Base-by-base conservation (phyloP, 2,797 vertebrate species). In the Diceros bicornis region DNA sequence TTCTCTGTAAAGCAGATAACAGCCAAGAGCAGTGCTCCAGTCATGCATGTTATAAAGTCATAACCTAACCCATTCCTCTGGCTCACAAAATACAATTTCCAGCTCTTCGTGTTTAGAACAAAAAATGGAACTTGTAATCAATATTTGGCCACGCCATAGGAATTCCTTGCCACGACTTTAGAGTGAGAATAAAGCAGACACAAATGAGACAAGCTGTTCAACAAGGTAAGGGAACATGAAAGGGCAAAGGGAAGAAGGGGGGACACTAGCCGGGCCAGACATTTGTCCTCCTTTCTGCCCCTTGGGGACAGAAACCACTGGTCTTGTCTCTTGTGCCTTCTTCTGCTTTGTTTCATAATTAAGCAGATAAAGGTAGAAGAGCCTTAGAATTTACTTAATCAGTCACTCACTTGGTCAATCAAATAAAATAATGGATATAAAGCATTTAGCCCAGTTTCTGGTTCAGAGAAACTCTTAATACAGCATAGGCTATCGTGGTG, bases 101-200 rank as follows among this genome's bases (percentile, higher is more conserved):
- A 93, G 69, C 17, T 89, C 50, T 79, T 37, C 21, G 62, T 32
- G 25, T 69, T 85, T 86, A 96, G 50, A 77, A 57, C 57, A 91
- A 66, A 91, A 88, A 44, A 3, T 25, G 18, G 59, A 86, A 87
- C 75, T 83, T 64, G 18, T 57, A 52, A n/a, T 81, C n/a, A 34
- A n/a, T 57, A 50, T 91, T 85, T 92, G 75, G 61, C 41, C 59
- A 79, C 25, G 59, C 44, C 27, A 34, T 34, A 37, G 50, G 62
- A 72, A n/a, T 69, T 88, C 74, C 27, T 44, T 88, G 57, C 59
- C 47, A 20, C 13, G 37, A 66, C 44, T 62, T 64, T 57, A 47
- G 72, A 18, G 34, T 55, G 37, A 79, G 34, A 72, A 88, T 41
- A 79, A 87, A 88, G 68, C 27, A 37, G 34, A 41, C 6, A 64